Evolutionary conservation across 2,888 invertebrate species (phyloP).

Genomic region (Cyrtodaria siliqua): DNA sequence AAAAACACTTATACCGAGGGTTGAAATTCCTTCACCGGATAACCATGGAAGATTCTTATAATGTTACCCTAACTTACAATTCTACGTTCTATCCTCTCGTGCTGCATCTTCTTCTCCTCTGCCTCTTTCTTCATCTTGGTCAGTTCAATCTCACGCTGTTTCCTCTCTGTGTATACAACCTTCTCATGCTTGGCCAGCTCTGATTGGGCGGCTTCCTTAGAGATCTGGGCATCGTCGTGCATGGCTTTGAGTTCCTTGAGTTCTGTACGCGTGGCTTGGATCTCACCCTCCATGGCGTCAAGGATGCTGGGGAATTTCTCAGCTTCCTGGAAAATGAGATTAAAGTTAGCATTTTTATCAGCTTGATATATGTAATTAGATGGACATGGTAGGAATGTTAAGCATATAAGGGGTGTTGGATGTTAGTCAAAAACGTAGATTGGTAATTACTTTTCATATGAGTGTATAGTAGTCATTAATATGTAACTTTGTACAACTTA

Average conservation of each 20-base stretch:
- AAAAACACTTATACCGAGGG: no score
- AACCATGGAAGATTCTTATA: no score
- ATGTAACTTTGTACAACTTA: no score
- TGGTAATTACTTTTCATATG: no score
- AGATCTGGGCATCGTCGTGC: conserved; percentile 84
- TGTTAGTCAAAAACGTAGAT: no score
- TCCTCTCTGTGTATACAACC: conserved; percentile 82
- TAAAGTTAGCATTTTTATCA: no score
- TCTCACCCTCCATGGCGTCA: conserved; percentile 84
- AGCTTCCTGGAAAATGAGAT: no score
- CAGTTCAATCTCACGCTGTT: conserved; percentile 84
- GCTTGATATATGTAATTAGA: no score
- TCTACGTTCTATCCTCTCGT: conserved; percentile 84
- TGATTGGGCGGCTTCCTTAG: conserved; percentile 82
- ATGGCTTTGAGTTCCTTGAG: conserved; percentile 83
- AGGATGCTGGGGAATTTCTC: conserved; percentile 83
- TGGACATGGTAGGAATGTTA: no score
- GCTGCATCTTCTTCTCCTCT: conserved; percentile 85
- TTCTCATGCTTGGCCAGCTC: conserved; percentile 84
- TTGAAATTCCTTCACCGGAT: no score
- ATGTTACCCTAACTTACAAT: conserved; percentile 81
- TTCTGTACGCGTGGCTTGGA: conserved; percentile 78
- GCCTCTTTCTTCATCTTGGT: conserved; percentile 85
- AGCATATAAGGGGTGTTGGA: no score
- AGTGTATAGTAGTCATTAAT: no score